phyloP scores from a whole-genome alignment of 2,888 invertebrate species.

The Alcis repandata region DNA sequence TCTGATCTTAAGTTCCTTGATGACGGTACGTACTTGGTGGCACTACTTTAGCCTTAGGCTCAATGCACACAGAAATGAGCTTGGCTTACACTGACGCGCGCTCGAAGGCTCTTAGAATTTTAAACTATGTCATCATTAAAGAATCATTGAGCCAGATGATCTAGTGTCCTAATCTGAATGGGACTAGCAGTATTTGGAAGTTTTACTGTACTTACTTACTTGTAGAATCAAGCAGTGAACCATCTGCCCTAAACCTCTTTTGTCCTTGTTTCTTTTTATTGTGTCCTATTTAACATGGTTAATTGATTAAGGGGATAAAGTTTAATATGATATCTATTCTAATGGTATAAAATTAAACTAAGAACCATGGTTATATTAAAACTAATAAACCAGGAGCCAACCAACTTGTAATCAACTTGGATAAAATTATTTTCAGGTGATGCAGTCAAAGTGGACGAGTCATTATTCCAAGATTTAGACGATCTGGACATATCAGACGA shows the following conservation, averaged over 20 bases:
- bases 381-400: neutral
- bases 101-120: too few relatives aligned
- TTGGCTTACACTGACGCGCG: neutral
- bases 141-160: neutral
- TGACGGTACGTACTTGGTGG: conserved; percentile 87
- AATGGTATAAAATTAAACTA: too few relatives aligned
- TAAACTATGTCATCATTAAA: neutral
- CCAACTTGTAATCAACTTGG: neutral
- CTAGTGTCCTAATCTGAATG: too few relatives aligned
- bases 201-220: too few relatives aligned
- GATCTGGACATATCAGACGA: conserved; percentile 92
- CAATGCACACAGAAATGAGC: neutral
- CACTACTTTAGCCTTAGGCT: neutral
- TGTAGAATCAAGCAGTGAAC: too few relatives aligned
- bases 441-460: conserved; percentile 96
- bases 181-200: too few relatives aligned
- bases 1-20: conserved; percentile 98
- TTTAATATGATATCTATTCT: too few relatives aligned
- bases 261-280: too few relatives aligned
- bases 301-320: too few relatives aligned
- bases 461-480: conserved; percentile 95
- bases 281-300: too few relatives aligned
- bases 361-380: too few relatives aligned
- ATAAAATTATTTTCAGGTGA: conserved; percentile 84
- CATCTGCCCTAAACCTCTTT: too few relatives aligned